Conservation (phyloP, 2,888 invertebrate genomes). For the Pteria penguin region DNA sequence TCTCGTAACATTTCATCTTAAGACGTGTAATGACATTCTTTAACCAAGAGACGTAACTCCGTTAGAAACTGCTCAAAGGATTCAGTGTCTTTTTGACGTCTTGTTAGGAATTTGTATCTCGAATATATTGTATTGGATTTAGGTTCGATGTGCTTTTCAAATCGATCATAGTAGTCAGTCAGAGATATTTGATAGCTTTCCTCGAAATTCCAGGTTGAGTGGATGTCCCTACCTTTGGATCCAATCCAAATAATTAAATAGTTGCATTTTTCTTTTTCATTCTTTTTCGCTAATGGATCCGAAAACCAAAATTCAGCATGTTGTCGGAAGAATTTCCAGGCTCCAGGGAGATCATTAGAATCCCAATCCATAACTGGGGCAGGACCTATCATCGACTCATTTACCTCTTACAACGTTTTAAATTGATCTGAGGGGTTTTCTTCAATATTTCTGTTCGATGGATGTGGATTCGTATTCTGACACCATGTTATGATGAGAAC, state of each 20-base stretch:
- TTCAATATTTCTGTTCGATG: no score
- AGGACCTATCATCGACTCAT: no score
- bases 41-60: slow-evolving; percentile 1
- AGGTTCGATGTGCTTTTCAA: slow-evolving; percentile 14
- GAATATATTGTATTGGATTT: slow-evolving; percentile 12
- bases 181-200: slow-evolving; percentile 12
- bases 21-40: slow-evolving; percentile 22
- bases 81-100: no score
- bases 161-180: background rate
- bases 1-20: slow-evolving; percentile 32
- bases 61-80: no score
- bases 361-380: no score
- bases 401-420: no score
- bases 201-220: slow-evolving; percentile 12
- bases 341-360: slow-evolving; percentile 2
- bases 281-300: slow-evolving; percentile 1
- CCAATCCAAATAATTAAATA: slow-evolving; percentile 33
- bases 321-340: slow-evolving; percentile 12
- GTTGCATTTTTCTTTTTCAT: slow-evolving; percentile 21
- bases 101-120: no score
- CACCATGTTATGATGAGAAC: no score
- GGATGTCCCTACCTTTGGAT: slow-evolving; percentile 24
- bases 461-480: no score
- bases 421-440: no score
- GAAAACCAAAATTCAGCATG: slow-evolving; percentile 14